Conservation (phyloP, 1,140 invertebrate genomes). For the Drosophila varians region DNA sequence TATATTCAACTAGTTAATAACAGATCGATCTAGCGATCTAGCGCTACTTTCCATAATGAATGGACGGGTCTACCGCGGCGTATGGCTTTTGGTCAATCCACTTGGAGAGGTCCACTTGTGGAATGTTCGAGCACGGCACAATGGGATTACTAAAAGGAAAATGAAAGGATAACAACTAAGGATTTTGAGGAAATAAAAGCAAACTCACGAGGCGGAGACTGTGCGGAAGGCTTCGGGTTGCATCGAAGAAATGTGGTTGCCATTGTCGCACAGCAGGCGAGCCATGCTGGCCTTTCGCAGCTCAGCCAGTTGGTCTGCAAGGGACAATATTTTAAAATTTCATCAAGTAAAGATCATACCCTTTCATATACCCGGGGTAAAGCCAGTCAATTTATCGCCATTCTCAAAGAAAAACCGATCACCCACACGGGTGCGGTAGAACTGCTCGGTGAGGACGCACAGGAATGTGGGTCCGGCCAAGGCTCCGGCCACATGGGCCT, state of each 20-base stretch:
- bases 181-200: background rate
- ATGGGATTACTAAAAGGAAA: constrained; percentile 87
- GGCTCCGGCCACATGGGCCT: constrained; percentile 90
- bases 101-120: constrained; percentile 87
- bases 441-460: constrained; percentile 95
- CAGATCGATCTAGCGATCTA: constrained; percentile 35
- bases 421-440: constrained; percentile 91
- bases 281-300: constrained; percentile 93
- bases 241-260: constrained; percentile 89
- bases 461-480: constrained; percentile 95
- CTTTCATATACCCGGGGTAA: constrained; percentile 88
- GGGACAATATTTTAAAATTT: background rate
- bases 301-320: constrained; percentile 91
- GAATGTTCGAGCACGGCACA: constrained; percentile 87
- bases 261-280: constrained; percentile 94
- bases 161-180: no score
- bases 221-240: constrained; percentile 88
- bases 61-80: constrained; percentile 43
- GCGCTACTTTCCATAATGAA: constrained; percentile 65
- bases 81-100: constrained; percentile 85
- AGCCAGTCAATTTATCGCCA: constrained; percentile 87
- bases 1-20: constrained; percentile 75
- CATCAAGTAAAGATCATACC: background rate
- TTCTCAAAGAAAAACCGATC: constrained; percentile 94
- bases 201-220: constrained; percentile 86